Conservation (phyloP, 2,797 vertebrate genomes). For the Halcyon badia region DNA sequence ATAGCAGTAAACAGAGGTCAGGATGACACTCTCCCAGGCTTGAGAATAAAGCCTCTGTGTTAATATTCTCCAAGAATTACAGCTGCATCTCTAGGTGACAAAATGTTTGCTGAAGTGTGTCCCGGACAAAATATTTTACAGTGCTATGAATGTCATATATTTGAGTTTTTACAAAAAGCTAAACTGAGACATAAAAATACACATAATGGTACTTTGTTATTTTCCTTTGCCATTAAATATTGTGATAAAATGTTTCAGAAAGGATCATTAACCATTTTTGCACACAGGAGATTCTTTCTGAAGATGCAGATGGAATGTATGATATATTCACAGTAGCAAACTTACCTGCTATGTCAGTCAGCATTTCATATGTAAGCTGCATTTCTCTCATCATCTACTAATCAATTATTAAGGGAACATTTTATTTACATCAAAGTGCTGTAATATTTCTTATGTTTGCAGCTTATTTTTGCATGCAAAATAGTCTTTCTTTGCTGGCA, state of each 20-base stretch:
- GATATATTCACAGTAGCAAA: background rate
- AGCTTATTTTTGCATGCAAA: conserved; percentile 17
- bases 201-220: background rate
- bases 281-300: background rate
- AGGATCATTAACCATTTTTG: background rate
- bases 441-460: conserved; percentile 35
- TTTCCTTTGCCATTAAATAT: background rate
- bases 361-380: background rate
- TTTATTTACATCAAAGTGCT: conserved; percentile 52
- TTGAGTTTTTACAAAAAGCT: background rate
- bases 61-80: conserved; percentile 66
- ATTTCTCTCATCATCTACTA: conserved; percentile 20
- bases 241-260: background rate
- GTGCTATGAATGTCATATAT: background rate
- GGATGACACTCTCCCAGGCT: conserved; percentile 75
- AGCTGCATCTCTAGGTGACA: conserved; percentile 24
- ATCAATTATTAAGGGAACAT: conserved; percentile 58
- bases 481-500: background rate
- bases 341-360: background rate
- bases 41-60: conserved; percentile 72
- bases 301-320: background rate
- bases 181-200: background rate
- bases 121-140: background rate
- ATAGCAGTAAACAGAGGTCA: conserved; percentile 80
- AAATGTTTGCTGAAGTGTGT: conserved; percentile 54